phyloP scores from a whole-genome alignment of 2,888 invertebrate genomes.

The Graphium colonna region DNA sequence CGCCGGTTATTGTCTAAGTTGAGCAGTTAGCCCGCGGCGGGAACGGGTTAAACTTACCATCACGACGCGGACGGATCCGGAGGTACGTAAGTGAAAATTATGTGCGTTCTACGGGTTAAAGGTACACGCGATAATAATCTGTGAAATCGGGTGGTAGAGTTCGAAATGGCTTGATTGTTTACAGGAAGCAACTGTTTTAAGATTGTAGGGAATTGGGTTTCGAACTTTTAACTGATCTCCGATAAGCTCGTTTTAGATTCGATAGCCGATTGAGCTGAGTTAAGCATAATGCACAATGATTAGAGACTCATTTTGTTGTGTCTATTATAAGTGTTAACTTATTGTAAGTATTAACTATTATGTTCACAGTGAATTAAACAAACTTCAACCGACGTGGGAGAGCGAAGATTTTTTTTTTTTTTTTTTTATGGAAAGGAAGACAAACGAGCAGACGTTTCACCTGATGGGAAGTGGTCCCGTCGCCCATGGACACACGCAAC shows the following conservation, averaged over 20 bases:
- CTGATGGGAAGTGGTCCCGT: no score
- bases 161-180: background rate
- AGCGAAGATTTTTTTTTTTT: no score
- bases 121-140: background rate
- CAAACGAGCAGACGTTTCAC: no score
- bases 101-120: constrained; percentile 4
- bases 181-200: background rate
- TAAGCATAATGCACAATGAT: no score
- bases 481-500: no score
- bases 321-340: no score
- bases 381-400: no score
- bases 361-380: no score
- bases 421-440: no score
- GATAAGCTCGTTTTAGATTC: background rate
- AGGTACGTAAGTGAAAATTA: constrained; percentile 20
- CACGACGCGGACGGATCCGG: constrained; percentile 21
- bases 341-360: no score
- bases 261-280: background rate
- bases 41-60: constrained; percentile 33
- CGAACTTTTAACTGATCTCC: background rate
- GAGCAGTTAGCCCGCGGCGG: constrained; percentile 41
- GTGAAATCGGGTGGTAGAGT: background rate
- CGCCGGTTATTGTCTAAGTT: constrained; percentile 59
- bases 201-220: background rate
- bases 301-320: no score